Conservation (phyloP, 2,113 vertebrate genomes). For the Micromys minutus region DNA sequence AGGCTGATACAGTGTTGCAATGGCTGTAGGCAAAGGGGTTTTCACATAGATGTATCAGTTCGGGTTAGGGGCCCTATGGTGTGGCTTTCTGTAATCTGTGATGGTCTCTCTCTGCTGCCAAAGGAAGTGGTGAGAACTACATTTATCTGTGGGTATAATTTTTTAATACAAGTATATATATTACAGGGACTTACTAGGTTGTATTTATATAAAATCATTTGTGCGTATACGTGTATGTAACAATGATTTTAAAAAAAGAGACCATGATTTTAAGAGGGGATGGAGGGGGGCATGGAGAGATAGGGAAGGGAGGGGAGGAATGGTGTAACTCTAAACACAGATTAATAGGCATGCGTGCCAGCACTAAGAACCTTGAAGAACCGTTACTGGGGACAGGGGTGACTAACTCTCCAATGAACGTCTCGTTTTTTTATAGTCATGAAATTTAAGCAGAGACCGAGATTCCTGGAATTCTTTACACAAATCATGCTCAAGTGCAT, state of each 20-base stretch:
- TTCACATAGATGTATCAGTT: not conserved
- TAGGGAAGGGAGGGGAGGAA: not conserved
- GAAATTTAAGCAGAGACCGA: constrained; percentile 87
- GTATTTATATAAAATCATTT: not conserved
- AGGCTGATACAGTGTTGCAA: not conserved
- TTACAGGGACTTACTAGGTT: not conserved
- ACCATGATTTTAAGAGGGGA: not conserved
- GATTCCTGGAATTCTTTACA: constrained; percentile 92
- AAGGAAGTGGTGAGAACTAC: not conserved
- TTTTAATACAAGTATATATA: not conserved
- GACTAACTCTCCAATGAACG: constrained; percentile 51
- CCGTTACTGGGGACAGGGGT: too few relatives aligned
- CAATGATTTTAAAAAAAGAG: not conserved
- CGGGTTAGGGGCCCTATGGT: not conserved
- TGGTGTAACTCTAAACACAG: not conserved
- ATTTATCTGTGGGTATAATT: not conserved
- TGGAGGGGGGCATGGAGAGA: too few relatives aligned
- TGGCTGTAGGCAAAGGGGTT: too few relatives aligned
- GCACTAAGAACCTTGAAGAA: not conserved
- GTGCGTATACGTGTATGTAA: not conserved
- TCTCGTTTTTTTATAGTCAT: constrained; percentile 88
- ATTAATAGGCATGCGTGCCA: not conserved
- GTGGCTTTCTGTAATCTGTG: not conserved
- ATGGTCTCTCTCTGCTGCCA: not conserved
- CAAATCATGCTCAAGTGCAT: constrained; percentile 90